A percentile compares a stretch with the other conserved stretches of the same genome.
Conservation (phyloP, 2,113 vertebrate genomes). For the Pandion haliaetus region DNA sequence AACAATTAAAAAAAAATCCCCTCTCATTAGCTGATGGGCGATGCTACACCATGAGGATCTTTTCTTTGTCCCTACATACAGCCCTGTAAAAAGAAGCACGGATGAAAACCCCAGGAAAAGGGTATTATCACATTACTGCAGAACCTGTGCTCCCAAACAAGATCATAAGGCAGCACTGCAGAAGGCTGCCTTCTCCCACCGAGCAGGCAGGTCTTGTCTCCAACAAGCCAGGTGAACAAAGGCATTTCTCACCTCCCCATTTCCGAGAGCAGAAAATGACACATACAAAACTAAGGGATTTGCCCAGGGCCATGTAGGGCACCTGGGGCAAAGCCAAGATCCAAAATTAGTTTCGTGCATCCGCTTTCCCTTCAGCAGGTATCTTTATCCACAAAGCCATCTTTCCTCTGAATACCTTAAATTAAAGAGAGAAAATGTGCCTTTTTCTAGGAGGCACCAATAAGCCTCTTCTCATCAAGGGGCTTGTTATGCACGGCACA, state of each 20-base stretch:
- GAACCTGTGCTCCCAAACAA: background rate
- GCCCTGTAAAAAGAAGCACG: fast-evolving
- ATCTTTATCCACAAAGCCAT: background rate
- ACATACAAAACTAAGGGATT: background rate
- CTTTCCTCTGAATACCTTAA: background rate
- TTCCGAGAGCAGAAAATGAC: background rate
- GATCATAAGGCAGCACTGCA: background rate
- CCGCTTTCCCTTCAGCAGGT: fast-evolving
- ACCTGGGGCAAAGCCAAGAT: background rate
- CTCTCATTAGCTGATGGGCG: background rate
- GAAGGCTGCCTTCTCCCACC: background rate
- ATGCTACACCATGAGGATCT: background rate
- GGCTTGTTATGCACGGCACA: fast-evolving
- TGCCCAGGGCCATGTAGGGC: fast-evolving
- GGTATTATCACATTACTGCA: too few relatives aligned
- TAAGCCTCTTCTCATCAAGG: background rate
- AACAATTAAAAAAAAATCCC: background rate
- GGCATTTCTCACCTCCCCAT: background rate
- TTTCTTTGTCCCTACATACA: background rate
- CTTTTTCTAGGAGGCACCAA: background rate
- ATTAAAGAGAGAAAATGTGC: background rate
- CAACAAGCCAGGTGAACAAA: background rate
- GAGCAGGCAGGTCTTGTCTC: background rate
- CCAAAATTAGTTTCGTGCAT: fast-evolving
- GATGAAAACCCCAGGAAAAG: background rate